Base-by-base conservation (phyloP, 2,797 vertebrate genomes). In the Acipenser ruthenus region DNA sequence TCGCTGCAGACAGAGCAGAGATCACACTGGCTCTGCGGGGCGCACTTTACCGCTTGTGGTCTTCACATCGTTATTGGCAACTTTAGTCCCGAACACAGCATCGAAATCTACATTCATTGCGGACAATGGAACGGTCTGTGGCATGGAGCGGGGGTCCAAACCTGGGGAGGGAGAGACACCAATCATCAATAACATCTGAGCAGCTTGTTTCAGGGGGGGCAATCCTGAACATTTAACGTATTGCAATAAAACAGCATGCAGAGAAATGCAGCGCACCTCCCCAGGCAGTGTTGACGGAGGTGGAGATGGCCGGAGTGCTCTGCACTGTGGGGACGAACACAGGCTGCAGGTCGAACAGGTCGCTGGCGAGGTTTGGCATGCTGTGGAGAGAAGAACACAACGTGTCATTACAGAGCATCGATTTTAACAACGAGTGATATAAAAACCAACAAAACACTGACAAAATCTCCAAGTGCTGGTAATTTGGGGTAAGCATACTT, bases 281-380 rank as follows among this genome's bases (percentile, higher is more conserved):
- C 92, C 91, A 94, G 76, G 87, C 84, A 82, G 73, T 91, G 82
- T 82, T 88, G 84, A 84, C 87, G 69, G 83, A 83, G n/a, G 85
- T 86, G 73, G 90, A 89, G 86, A 92, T 91, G 77, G 90, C 87
- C 73, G 91, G 89, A 76, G 82, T 87, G 75, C 89, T 91, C 80
- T 92, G 91, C 78, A 93, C 90, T 12, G 92, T 87, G 47, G 93
- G 91, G 80, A 94, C 88, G 87, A 94, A 93, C 48, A 91, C 79
- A 71, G 89, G 91, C 81, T 96, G 93, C 67, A 95, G 86, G 81
- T 95, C 95, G 86, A 95, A 96, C 79, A 96, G 88, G 88, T 94
- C 91, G 71, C 86, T 94, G 83, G 88, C 94, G 79, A 94, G 87
- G 78, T 91, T 92, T 83, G 90, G 89, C 76, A 92, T 83, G 69